Conservation (phyloP, 2,888 invertebrate species). For the Sympetrum striolatum region DNA sequence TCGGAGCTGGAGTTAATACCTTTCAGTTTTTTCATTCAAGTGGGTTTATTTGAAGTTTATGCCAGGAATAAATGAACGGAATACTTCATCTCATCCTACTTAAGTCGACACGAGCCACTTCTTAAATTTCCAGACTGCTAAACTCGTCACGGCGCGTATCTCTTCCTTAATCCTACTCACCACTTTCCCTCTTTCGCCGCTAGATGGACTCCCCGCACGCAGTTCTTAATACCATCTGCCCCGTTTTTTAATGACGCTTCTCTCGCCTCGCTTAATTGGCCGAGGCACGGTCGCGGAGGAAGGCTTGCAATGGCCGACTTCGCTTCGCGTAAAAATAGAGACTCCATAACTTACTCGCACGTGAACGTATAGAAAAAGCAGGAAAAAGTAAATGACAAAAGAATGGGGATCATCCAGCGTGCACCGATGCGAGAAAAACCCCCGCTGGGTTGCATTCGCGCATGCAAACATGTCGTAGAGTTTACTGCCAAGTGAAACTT, state of each 20-base stretch:
- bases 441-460: conserved; percentile 8
- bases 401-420: background rate
- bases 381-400: background rate
- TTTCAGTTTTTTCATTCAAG: background rate
- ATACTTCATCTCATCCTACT: background rate
- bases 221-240: conserved; percentile 12
- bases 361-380: background rate
- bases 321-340: background rate
- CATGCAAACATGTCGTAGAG: background rate
- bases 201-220: conserved; percentile 1
- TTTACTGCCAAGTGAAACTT: background rate
- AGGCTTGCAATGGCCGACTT: background rate
- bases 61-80: background rate
- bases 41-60: background rate
- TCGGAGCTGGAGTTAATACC: too few species aligned
- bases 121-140: background rate
- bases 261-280: conserved; percentile 34
- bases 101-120: background rate
- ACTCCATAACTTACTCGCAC: conserved; percentile 1
- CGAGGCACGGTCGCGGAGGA: background rate
- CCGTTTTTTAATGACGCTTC: conserved; percentile 22
- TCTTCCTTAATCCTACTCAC: background rate
- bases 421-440: background rate
- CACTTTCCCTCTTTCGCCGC: background rate
- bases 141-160: background rate